Base-by-base conservation (phyloP, 2,888 invertebrate genomes). In the Nephrotoma guestfalica region DNA sequence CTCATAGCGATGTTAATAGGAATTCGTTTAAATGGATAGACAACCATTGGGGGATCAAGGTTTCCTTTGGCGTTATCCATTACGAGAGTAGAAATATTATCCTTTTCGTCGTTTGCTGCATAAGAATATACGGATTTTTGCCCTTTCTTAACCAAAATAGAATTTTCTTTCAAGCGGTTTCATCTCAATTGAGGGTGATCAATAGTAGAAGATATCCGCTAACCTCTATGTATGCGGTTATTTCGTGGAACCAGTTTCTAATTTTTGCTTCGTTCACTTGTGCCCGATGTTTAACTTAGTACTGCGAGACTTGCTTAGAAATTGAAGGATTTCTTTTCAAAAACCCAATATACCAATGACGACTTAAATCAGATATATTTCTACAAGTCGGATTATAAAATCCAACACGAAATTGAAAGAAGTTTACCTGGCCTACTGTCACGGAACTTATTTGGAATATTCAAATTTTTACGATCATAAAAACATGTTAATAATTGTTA, bases 91-190 rank as follows among this genome's bases (percentile, higher is more conserved):
- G 85, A 41, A 4, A 86, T 41, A 30, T 51, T 41, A 45, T 83
- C 86, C 45, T 86, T 86, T 42, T 86, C 86, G 13, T 86, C 86
- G 71, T 87, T 83, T 6, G 13, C 45, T 4, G 40, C 13, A 2
- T 7, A 5, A 45, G 11, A 41, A 15, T 86, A 83, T 2, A 42
- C 83, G 2, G 30, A 30, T n/a, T 83, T 83, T 2, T 30, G 2
- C 30, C 86, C 86, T 30, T 83, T 86, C 4, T 1, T 15, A 9
- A 41, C 41, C 3, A 83, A 40, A 0, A 86, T 83, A 0, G 9
- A 6, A 6, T 83, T 83, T 41, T 45, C 86, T 83, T 86, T 86
- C 0, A 83, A 4, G 86, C 86, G 0, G 86, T 83, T 43, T 86
- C 86, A 6, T 86, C 86, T 11, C 86, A 86, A 43, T 86, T 86